phyloP scores from a whole-genome alignment of 2,113 vertebrate genomes.

The Tinamus guttatus region DNA sequence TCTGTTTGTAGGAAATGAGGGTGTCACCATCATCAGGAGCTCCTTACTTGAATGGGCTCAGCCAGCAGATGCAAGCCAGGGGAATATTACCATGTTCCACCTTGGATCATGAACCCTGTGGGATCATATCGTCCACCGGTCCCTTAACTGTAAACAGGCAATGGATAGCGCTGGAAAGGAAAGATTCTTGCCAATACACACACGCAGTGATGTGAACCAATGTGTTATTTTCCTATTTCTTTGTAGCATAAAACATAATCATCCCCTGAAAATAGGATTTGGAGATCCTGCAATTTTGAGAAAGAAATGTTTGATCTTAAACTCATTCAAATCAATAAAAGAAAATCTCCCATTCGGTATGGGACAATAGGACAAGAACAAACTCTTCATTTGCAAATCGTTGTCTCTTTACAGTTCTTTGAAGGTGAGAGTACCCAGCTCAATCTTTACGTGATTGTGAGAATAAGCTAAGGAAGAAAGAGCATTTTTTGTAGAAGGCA shows the following conservation, averaged over 20 bases:
- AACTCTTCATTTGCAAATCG: conserved; percentile 18
- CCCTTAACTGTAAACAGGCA: not conserved
- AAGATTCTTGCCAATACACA: not conserved
- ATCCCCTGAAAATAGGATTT: not conserved
- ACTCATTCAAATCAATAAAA: not conserved
- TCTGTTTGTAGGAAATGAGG: not conserved
- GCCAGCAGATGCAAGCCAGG: rapidly evolving
- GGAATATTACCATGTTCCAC: not conserved
- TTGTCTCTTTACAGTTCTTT: conserved; percentile 18
- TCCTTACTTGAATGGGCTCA: not conserved
- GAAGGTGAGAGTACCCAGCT: conserved; percentile 32
- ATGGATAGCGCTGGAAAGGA: not conserved
- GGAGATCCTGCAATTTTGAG: not conserved
- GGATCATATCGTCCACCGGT: not conserved
- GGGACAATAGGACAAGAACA: not conserved
- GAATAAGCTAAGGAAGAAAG: not conserved
- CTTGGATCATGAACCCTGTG: not conserved
- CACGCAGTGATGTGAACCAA: not conserved
- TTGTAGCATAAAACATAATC: not conserved
- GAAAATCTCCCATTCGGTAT: not conserved
- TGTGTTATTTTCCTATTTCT: not conserved
- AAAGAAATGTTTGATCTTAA: not conserved
- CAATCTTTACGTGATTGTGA: not conserved
- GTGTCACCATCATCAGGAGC: not conserved
- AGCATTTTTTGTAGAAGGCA: not conserved